phyloP scores from a whole-genome alignment of 2,113 vertebrate species.

The Dolichotis patagonum region DNA sequence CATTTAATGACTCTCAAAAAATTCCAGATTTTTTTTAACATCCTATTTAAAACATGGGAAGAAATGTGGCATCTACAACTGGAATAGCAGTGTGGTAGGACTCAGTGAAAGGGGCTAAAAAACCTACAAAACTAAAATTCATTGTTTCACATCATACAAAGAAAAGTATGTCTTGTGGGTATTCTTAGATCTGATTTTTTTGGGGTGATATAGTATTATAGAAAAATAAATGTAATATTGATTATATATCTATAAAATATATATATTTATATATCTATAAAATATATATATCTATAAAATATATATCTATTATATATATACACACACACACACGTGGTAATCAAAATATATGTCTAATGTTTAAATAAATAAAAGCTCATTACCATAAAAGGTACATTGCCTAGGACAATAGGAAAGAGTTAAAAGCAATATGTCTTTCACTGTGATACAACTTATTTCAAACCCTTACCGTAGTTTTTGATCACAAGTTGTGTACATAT shows the following conservation, averaged over 20 bases:
- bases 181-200: background rate
- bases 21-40: constrained; percentile 15
- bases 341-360: background rate
- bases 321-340: background rate
- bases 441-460: background rate
- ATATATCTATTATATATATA: background rate
- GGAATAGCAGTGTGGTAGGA: background rate
- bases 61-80: background rate
- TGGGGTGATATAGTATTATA: background rate
- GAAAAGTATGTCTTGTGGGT: background rate
- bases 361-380: background rate
- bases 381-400: background rate
- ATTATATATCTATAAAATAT: background rate
- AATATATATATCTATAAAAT: background rate
- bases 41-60: constrained; percentile 10
- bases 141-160: background rate
- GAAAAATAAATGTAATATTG: background rate
- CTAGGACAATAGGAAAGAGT: background rate
- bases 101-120: background rate
- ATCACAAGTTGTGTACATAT: background rate
- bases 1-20: constrained; percentile 58
- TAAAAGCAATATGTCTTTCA: background rate
- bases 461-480: background rate
- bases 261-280: too few species aligned
- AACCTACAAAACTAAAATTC: background rate